Conservation (phyloP, 92 coral and sea anemone genomes). For the Heteractis magnifica region DNA sequence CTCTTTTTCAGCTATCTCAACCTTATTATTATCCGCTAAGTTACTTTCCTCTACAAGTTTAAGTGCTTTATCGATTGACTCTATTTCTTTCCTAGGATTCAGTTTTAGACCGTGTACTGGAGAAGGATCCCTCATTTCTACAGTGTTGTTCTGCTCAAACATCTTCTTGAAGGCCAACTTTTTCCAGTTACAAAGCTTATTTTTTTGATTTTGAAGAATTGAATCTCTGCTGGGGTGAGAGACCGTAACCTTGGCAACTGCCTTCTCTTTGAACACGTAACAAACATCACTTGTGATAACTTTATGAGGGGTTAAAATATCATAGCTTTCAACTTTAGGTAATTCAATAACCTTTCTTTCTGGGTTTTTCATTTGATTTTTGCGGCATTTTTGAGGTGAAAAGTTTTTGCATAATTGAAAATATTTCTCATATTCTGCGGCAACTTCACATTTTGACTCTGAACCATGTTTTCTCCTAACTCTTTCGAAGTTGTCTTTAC, state of each 20-base stretch:
- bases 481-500: neutral
- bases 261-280: slow-evolving; percentile 15
- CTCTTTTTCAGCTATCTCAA: neutral
- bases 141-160: neutral
- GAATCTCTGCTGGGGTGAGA: neutral
- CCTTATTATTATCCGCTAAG: neutral
- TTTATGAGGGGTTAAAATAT: slow-evolving; percentile 15
- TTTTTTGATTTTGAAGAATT: neutral
- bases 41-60: slow-evolving; percentile 15
- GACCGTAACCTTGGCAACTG: slow-evolving; percentile 1
- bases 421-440: neutral
- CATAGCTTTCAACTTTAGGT: slow-evolving; percentile 35
- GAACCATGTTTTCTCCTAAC: neutral
- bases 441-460: too few relatives aligned
- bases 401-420: neutral
- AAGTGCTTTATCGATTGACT: slow-evolving; percentile 7
- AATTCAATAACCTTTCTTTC: slow-evolving; percentile 17
- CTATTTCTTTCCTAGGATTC: slow-evolving; percentile 11
- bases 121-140: slow-evolving; percentile 21
- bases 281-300: slow-evolving; percentile 21
- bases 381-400: neutral
- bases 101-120: slow-evolving; percentile 21
- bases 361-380: neutral
- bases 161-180: neutral
- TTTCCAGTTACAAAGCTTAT: neutral